phyloP scores from a whole-genome alignment of 2,797 vertebrate genomes.

The Diplodus sargus region DNA sequence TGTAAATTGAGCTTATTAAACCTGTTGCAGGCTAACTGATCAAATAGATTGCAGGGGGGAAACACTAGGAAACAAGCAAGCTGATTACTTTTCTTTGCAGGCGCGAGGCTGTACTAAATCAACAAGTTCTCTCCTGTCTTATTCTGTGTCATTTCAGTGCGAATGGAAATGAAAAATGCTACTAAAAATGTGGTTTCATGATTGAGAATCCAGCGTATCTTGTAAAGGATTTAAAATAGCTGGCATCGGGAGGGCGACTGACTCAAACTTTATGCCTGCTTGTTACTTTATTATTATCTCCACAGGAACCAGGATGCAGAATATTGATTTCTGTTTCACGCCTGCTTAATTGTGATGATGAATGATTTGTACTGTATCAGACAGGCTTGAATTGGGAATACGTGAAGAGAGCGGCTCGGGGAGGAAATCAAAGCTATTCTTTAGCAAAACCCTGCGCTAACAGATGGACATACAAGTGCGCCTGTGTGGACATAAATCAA shows the following conservation, averaged over 20 bases:
- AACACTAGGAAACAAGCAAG: constrained; percentile 29
- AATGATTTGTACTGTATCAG: constrained; percentile 66
- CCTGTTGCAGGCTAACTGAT: constrained; percentile 33
- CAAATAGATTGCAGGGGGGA: constrained; percentile 32
- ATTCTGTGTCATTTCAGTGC: constrained; percentile 26
- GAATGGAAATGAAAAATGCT: constrained; percentile 26
- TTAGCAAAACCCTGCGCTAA: constrained; percentile 43
- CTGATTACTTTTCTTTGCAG: constrained; percentile 38
- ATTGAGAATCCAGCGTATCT: constrained; percentile 8
- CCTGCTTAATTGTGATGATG: constrained; percentile 67
- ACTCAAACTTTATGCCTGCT: constrained; percentile 24
- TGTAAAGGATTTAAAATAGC: background rate
- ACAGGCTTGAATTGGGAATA: constrained; percentile 35
- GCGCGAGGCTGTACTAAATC: constrained; percentile 30
- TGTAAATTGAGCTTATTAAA: constrained; percentile 64
- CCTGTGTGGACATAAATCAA: constrained; percentile 39
- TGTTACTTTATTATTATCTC: constrained; percentile 43
- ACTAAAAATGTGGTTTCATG: background rate
- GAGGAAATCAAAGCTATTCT: constrained; percentile 65
- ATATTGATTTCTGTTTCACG: constrained; percentile 68
- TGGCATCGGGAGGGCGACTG: constrained; percentile 5
- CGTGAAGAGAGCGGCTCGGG: constrained; percentile 40
- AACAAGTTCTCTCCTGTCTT: constrained; percentile 24
- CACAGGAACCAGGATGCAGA: constrained; percentile 40
- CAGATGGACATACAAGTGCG: constrained; percentile 33